Base-by-base conservation (phyloP, 2,113 vertebrate species). In the Poecile atricapillus region DNA sequence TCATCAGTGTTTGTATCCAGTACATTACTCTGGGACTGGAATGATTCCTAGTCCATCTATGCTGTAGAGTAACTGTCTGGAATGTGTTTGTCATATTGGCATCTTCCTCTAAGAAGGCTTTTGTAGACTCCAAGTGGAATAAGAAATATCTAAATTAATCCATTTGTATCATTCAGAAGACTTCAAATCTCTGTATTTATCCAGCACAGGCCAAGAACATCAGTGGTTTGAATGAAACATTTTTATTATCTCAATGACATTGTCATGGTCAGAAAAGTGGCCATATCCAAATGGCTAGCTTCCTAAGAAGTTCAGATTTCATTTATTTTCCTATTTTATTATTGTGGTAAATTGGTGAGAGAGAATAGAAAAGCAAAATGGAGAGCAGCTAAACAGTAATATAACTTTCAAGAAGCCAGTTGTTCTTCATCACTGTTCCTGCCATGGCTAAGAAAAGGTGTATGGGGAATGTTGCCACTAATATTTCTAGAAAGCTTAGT, bases 141-240 rank as follows among this genome's bases (percentile, higher is more conserved):
- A 87, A 49, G 33, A 89, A 95, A 83, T 92, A 85, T 31, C 77
- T 93, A 76, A 74, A 84, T 55, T 30, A 83, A 90, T 83, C 44
- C 21, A 35, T 60, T 88, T 88, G 6, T 31, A 33, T 70, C 64
- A 70, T 81, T 69, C 68, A 44, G 64, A 84, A 90, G 46, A 67
- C 63, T 64, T 70, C 37, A 95, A 44, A 77, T 93, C 27, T 82
- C 73, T 90, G 28, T 71, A 24, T 93, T 74, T 73, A 82, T 67
- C 49, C 58, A 86, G 68, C 59, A 65, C 7, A 43, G 71, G n/a
- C 73, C 50, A 92, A 79, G 44, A 95, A 79, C 44, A 77, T 93
- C 73, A 55, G n/a, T 2, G 13, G 49, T 93, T 85, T 79, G 68
- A 75, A 68, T 73, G 31, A 28, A n/a, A 56, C 15, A 39, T 85